Evolutionary conservation across 2,888 invertebrate species (phyloP).

Genomic region (Caenorhabditis sinica): DNA sequence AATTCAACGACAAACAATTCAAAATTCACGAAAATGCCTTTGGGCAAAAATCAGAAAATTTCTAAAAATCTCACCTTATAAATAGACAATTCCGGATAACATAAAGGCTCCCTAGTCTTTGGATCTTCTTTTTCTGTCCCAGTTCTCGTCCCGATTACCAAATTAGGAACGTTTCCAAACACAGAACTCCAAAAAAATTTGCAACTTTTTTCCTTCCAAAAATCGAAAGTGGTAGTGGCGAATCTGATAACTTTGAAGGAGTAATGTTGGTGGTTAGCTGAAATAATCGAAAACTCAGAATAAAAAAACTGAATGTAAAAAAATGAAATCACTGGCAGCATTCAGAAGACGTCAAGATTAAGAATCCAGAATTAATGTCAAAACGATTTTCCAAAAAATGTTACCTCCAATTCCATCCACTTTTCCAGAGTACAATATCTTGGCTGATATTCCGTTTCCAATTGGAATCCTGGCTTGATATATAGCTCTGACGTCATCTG

Average conservation of each 20-base stretch:
- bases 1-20: not conserved
- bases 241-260: slow-evolving; percentile 4
- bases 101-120: not conserved
- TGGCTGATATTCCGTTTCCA: not conserved
- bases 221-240: not conserved
- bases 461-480: not conserved
- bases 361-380: not conserved
- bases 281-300: not conserved
- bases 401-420: slow-evolving; percentile 5
- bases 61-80: slow-evolving; percentile 3
- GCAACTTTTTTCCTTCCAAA: not conserved
- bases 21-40: not conserved
- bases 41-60: not conserved
- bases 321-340: no score
- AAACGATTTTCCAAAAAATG: not conserved
- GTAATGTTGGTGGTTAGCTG: not conserved
- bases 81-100: slow-evolving; percentile 10
- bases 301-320: no score
- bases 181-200: slow-evolving; percentile 2
- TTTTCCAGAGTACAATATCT: slow-evolving; percentile 4
- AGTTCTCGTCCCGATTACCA: slow-evolving; percentile 4
- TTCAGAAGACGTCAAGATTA: not conserved
- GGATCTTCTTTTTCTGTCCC: slow-evolving; percentile 3
- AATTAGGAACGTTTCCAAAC: not conserved
- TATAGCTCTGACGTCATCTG: not conserved